These are phyloP conservation scores for Remorina albescens DNA, from an alignment of 2,797 vertebrate species.

Conservation along the genomic window DNA sequence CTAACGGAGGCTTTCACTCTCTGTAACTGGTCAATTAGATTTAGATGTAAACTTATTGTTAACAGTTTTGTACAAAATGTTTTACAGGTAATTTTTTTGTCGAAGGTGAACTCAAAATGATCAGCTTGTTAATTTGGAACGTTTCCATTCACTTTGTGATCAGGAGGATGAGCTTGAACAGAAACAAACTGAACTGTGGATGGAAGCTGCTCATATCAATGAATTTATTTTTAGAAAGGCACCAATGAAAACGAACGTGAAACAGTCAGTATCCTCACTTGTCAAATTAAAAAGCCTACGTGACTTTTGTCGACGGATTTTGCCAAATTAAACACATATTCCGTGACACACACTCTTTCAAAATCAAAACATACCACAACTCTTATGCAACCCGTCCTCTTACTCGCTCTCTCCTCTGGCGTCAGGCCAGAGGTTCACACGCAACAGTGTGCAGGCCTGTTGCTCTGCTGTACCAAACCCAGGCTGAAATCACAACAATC, in stretches of 20 bases:
- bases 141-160: accelerated
- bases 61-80: too few species aligned
- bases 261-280: constrained; percentile 36
- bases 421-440: constrained; percentile 81
- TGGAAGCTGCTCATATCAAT: not conserved
- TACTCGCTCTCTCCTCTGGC: constrained; percentile 73
- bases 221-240: constrained; percentile 11
- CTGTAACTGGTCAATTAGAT: too few species aligned
- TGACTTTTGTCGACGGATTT: constrained; percentile 50
- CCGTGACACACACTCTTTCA: constrained; percentile 57
- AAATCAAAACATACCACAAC: constrained; percentile 69
- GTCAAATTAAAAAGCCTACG: constrained; percentile 40
- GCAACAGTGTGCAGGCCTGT: constrained; percentile 76
- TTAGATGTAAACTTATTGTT: too few species aligned
- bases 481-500: constrained; percentile 63
- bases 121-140: not conserved
- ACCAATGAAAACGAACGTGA: not conserved
- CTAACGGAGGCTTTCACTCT: too few species aligned
- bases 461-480: constrained; percentile 49
- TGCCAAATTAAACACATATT: constrained; percentile 60
- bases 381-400: constrained; percentile 76
- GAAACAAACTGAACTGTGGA: constrained; percentile 1
- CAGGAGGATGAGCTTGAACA: not conserved
- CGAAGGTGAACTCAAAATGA: not conserved
- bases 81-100: too few species aligned